Evolutionary conservation across 2,888 invertebrate genomes (phyloP).

Genomic region (Acleris emargana): DNA sequence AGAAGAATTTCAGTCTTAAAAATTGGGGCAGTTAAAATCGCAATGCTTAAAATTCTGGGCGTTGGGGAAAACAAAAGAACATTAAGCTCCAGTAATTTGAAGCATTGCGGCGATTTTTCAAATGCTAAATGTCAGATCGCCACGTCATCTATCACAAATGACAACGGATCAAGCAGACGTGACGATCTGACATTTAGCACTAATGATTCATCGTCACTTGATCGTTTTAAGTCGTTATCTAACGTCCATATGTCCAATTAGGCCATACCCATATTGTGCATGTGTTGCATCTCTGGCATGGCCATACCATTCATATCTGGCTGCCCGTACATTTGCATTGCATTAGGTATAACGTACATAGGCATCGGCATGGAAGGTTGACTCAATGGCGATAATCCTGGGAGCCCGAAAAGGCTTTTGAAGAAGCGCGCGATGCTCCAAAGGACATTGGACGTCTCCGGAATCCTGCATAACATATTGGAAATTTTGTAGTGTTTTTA

Average conservation of each 20-base stretch:
- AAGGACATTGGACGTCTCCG: slow-evolving; percentile 82
- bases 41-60: slow-evolving; percentile 65
- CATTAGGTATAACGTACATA: slow-evolving; percentile 70
- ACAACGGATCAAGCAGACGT: slow-evolving; percentile 71
- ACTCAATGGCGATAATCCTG: slow-evolving; percentile 69
- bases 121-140: slow-evolving; percentile 80
- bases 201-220: slow-evolving; percentile 67
- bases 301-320: slow-evolving; percentile 47
- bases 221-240: slow-evolving; percentile 53
- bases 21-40: slow-evolving; percentile 39
- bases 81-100: slow-evolving; percentile 62
- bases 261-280: slow-evolving; percentile 49
- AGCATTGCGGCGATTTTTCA: slow-evolving; percentile 61
- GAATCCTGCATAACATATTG: slow-evolving; percentile 72
- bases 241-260: slow-evolving; percentile 72
- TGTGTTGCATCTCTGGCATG: slow-evolving; percentile 56
- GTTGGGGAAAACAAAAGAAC: slow-evolving; percentile 49
- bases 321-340: slow-evolving; percentile 60
- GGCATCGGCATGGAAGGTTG: slow-evolving; percentile 73
- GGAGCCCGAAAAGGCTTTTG: slow-evolving; percentile 77
- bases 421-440: slow-evolving; percentile 81
- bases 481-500: slow-evolving; percentile 43
- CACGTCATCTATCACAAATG: slow-evolving; percentile 52
- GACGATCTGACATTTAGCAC: slow-evolving; percentile 80
- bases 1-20: slow-evolving; percentile 68